These are phyloP conservation scores for Linnaemya vulpina DNA, from an alignment of 2,888 invertebrate genomes.

Conservation along the genomic window DNA sequence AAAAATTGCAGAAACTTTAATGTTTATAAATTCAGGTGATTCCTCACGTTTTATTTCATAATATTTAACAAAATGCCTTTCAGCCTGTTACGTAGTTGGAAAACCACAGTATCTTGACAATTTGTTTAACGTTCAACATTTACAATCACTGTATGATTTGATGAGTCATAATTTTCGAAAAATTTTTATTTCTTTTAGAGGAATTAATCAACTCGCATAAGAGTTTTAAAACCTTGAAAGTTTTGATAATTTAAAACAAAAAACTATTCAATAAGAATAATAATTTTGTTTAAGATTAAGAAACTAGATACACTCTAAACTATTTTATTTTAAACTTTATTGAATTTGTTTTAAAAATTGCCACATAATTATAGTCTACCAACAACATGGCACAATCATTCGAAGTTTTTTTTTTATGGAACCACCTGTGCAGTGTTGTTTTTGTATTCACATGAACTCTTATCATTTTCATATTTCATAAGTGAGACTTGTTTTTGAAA, in stretches of 20 bases:
- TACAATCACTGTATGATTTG: neutral
- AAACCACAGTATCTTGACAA: neutral
- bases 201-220: neutral
- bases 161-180: neutral
- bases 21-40: too few relatives aligned
- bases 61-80: neutral
- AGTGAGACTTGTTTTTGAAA: neutral
- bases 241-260: neutral
- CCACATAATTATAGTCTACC: neutral
- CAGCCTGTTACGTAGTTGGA: neutral
- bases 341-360: neutral
- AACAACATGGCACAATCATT: neutral
- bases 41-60: too few relatives aligned
- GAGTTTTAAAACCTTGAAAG: neutral
- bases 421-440: neutral
- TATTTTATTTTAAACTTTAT: neutral
- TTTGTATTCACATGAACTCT: neutral
- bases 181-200: neutral
- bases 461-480: slow-evolving; percentile 24
- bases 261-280: neutral
- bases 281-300: neutral
- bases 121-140: neutral
- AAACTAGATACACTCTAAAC: neutral
- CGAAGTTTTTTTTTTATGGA: neutral
- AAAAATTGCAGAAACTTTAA: too few relatives aligned